Evolutionary conservation across 1,140 invertebrate species (phyloP), one percentile per base, ranked within the genome.

Genomic region (Aphis craccivora): DNA sequence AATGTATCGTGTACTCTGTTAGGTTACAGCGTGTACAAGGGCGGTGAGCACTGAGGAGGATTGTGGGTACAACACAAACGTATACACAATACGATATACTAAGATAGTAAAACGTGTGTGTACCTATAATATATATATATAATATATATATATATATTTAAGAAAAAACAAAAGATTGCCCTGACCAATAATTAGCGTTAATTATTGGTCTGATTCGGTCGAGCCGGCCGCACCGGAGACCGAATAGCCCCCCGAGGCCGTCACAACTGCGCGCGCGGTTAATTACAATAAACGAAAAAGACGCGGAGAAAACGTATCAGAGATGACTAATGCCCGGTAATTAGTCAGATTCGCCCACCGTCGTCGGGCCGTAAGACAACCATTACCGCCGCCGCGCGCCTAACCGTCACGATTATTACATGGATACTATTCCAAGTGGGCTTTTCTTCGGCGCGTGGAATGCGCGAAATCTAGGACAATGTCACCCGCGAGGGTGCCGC

Each of bases 281-380:
- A 84, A 86, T 93, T 93, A 93, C 91, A 86, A 93, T 86, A 86
- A 86, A 91, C 35, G 76, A 25, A 25, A 67, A 92, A 92, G 91
- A 92, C 67, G 14, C 89, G 67, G 76, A 84, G 48, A 90, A 67
- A 90, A 90, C 89, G 23, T 93, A 93, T 93, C 91, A 20, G 91
- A 30, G 91, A 93, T 93, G 91, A 93, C 91, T 93, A 93, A 93
- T 93, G 91, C 91, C 91, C 48, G 91, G 91, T 93, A 93, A 93
- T 93, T 93, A 93, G 91, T 93, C 91, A 84, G 91, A 93, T 93
- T 93, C 91, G 91, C 91, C 91, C 91, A 93, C 91, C 91, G 81
- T 53, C 91, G 91, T 84, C 81, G 23, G 81, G 20, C 11, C 40
- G 7, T 35, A 18, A 53, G 55, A 48, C 20, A 93, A 93, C 45